These are phyloP conservation scores for Morphnarchus princeps DNA, from an alignment of 2,113 vertebrate genomes.

Conservation along the genomic window DNA sequence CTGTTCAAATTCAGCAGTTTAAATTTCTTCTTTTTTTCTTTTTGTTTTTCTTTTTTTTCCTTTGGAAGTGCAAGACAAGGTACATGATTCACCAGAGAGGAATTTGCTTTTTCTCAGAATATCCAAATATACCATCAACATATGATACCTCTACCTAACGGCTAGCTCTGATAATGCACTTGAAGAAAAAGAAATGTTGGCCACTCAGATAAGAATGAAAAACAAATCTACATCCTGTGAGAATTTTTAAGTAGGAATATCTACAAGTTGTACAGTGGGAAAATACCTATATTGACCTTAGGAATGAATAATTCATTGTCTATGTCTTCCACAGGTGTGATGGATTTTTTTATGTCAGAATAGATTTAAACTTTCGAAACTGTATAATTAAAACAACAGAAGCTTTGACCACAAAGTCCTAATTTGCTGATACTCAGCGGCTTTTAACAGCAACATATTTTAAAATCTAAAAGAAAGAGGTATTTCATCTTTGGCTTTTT, in stretches of 20 bases:
- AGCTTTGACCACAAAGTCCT: background rate
- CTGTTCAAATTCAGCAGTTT: background rate
- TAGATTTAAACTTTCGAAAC: background rate
- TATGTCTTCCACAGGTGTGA: background rate
- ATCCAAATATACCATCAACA: background rate
- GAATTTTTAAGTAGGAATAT: background rate
- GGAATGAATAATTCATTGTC: background rate
- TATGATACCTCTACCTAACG: background rate
- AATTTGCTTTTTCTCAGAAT: background rate
- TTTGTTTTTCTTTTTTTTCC: background rate
- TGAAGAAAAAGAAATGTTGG: background rate
- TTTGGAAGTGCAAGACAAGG: background rate
- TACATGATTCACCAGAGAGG: background rate
- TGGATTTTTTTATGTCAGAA: background rate
- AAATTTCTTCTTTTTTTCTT: background rate
- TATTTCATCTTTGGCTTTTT: background rate
- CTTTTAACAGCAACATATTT: background rate
- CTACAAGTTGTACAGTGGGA: background rate
- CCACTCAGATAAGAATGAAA: background rate
- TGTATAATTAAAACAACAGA: background rate
- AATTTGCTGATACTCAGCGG: background rate
- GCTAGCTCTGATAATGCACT: background rate
- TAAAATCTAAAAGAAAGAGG: background rate
- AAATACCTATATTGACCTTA: background rate
- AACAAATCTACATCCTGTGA: background rate